Evolutionary conservation across 1,140 invertebrate species (phyloP), one percentile per base, ranked within the genome.

Genomic region (Ganaspis sp.): DNA sequence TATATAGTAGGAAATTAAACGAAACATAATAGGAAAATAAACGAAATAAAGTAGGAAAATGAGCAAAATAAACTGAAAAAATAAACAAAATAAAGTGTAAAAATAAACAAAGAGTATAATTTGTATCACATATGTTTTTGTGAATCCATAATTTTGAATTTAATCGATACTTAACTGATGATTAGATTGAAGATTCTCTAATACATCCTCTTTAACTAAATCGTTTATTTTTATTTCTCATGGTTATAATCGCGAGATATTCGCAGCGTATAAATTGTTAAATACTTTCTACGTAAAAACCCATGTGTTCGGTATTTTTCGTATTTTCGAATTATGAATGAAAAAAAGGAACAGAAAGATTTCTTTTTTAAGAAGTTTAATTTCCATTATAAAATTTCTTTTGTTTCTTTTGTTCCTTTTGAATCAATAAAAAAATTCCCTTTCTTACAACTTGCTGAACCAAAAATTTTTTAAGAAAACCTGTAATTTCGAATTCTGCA

Each of bases 161-260:
- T n/a, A n/a, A n/a, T 49, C n/a, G 17, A 54, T 64, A 8, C 26
- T 64, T 12, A 23, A 26, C 1, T 23, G 21, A 26, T 26, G 15
- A 9, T 3, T 15, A 12, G 11, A 1, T 64, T 26, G 29, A 34
- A 64, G 15, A 26, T 26, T 4, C 11, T 15, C 6, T 6, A 15
- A 64, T 29, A 9, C 8, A 15, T 15, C 6, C 58, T 64, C 23
- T 64, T 64, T 64, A 64, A 64, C n/a, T 29, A 9, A 0, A 5
- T 26, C 1, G 58, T 34, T 64, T 64, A 64, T 64, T 64, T 64
- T 29, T 29, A 64, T 64, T 64, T 64, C 58, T 26, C 58, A 12
- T 58, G 21, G 9, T 26, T 58, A 58, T 58, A 58, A 58, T 64
- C 12, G 58, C 19, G 8, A 64, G 58, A 64, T 64, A 64, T 64